Conservation (phyloP, 2,888 invertebrate species). For the Gymnoscelis rufifasciata region DNA sequence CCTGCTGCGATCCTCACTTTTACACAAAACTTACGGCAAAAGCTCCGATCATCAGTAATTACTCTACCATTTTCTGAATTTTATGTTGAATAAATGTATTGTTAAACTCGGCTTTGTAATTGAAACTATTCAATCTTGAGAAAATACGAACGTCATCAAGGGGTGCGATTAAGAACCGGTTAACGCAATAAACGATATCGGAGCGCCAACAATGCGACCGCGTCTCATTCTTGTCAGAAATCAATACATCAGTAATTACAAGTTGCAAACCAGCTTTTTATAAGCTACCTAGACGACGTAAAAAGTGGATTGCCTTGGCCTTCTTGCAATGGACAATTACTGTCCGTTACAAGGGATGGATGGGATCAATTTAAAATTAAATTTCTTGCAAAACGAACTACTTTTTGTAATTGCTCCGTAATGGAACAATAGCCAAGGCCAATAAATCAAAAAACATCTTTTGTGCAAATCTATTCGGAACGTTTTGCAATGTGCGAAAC, state of each 20-base stretch:
- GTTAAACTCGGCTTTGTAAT: not conserved
- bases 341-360: slow-evolving; percentile 50
- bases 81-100: not conserved
- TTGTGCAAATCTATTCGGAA: slow-evolving; percentile 58
- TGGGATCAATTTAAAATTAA: slow-evolving; percentile 52
- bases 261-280: slow-evolving; percentile 61
- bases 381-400: slow-evolving; percentile 50
- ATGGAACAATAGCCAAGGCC: slow-evolving; percentile 51
- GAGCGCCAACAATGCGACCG: slow-evolving; percentile 38
- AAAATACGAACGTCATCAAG: slow-evolving; percentile 34
- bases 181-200: slow-evolving; percentile 30
- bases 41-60: slow-evolving; percentile 50
- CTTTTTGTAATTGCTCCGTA: slow-evolving; percentile 41
- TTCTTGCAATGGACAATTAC: slow-evolving; percentile 50
- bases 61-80: slow-evolving; percentile 44
- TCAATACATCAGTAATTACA: slow-evolving; percentile 60
- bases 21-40: slow-evolving; percentile 39
- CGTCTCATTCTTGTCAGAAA: not conserved
- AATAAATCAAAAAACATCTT: slow-evolving; percentile 72
- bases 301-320: slow-evolving; percentile 61
- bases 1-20: slow-evolving; percentile 29
- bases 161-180: slow-evolving; percentile 58
- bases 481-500: slow-evolving; percentile 60
- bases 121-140: slow-evolving; percentile 29
- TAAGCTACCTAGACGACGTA: slow-evolving; percentile 39